phyloP scores from a whole-genome alignment of 35 echinoderm and acorn worm species.

The Hemicentrotus pulcherrimus region DNA sequence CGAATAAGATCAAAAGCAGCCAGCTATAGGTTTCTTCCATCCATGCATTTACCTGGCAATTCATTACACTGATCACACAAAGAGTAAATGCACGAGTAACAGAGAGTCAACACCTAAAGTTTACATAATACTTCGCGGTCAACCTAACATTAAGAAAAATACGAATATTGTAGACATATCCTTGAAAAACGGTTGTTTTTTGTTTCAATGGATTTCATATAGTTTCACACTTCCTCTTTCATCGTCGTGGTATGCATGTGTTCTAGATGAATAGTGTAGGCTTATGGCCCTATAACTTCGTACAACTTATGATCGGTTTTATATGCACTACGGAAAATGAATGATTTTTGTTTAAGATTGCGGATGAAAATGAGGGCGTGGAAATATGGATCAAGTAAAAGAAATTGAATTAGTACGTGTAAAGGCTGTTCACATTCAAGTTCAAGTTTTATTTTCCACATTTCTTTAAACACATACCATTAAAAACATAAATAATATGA shows the following conservation, averaged over 20 bases:
- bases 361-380: background rate
- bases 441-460: too few species aligned
- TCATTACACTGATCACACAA: background rate
- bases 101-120: background rate
- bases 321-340: too few species aligned
- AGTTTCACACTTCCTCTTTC: background rate
- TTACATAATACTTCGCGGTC: background rate
- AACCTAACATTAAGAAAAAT: background rate
- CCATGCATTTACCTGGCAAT: background rate
- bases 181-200: background rate
- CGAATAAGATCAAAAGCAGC: too few species aligned
- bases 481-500: too few species aligned
- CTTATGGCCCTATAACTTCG: too few species aligned
- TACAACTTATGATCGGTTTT: too few species aligned
- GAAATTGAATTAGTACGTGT: too few species aligned
- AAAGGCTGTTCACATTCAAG: too few species aligned
- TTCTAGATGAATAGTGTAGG: too few species aligned
- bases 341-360: background rate
- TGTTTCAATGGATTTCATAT: background rate
- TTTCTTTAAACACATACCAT: too few species aligned
- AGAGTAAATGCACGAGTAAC: background rate
- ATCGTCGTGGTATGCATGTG: background rate
- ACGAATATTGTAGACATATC: background rate
- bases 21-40: too few species aligned
- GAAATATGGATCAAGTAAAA: too few species aligned